These are phyloP conservation scores for Homarus americanus DNA, from an alignment of 1,140 invertebrate species.

Conservation along the genomic window DNA sequence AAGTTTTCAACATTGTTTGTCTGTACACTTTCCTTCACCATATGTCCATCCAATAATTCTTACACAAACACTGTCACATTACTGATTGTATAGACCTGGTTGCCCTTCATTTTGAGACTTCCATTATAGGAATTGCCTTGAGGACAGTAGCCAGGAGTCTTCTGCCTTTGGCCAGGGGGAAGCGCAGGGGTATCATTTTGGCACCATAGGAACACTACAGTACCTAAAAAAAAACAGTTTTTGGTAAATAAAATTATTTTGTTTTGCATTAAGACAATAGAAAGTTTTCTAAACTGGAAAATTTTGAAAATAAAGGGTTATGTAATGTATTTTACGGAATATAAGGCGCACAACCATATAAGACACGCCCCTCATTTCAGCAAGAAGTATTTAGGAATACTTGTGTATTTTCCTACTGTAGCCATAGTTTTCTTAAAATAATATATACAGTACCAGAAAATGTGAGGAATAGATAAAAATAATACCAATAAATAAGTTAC, in stretches of 20 bases:
- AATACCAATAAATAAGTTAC: no score
- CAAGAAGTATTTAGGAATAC: no score
- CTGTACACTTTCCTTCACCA: background rate
- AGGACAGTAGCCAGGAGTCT: slow-evolving; percentile 26
- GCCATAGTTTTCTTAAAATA: no score
- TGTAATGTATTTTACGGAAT: no score
- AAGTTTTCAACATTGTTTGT: background rate
- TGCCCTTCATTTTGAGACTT: slow-evolving; percentile 18
- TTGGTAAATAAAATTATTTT: background rate
- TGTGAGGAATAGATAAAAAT: no score
- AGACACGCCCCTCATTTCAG: no score
- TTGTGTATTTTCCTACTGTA: no score
- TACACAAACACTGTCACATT: slow-evolving; percentile 16
- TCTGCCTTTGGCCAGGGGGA: slow-evolving; percentile 61
- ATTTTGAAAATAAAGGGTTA: no score
- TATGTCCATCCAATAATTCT: background rate
- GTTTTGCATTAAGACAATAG: background rate
- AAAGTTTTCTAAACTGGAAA: background rate
- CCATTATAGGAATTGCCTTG: slow-evolving; percentile 2
- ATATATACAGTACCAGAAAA: no score
- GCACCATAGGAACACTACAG: slow-evolving; percentile 66
- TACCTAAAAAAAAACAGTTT: slow-evolving; percentile 20
- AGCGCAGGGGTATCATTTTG: slow-evolving; percentile 64
- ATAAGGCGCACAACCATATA: no score
- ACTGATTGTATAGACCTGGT: slow-evolving; percentile 30